Percentiles rank a stretch among this genome's conserved stretches.
phyloP scores from a whole-genome alignment of 2,113 vertebrate genomes.

The Petrocephalus microphthalmus region DNA sequence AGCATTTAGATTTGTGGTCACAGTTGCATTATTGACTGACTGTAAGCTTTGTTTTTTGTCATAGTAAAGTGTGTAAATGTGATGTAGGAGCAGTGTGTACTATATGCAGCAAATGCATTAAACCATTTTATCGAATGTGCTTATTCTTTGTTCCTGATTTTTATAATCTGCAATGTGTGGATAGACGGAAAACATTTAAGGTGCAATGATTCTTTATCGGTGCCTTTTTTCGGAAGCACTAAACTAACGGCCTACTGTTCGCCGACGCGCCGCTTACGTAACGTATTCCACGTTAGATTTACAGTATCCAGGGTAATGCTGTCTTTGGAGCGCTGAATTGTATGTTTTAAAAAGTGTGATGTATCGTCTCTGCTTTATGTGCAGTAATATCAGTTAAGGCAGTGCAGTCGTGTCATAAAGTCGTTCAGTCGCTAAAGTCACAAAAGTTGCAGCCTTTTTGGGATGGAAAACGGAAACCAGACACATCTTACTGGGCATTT shows the following conservation, averaged over 20 bases:
- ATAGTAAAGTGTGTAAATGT: conserved; percentile 1
- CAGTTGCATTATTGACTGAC: background rate
- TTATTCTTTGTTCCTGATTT: background rate
- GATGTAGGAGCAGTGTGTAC: background rate
- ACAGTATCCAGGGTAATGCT: conserved; percentile 23
- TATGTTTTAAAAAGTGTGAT: background rate
- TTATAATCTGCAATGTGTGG: background rate
- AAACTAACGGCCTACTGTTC: background rate
- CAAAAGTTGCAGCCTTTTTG: background rate
- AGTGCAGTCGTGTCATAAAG: background rate
- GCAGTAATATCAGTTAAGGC: background rate
- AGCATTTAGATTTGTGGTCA: background rate
- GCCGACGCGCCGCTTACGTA: background rate
- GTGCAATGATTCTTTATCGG: conserved; percentile 34
- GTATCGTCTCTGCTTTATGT: background rate
- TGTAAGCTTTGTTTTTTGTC: conserved; percentile 1
- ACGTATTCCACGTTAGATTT: conserved; percentile 2
- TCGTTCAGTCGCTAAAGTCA: background rate
- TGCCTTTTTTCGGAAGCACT: conserved; percentile 28
- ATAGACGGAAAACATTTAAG: conserved; percentile 19
- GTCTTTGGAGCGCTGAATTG: background rate
- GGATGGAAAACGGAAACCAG: background rate
- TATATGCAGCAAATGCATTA: background rate
- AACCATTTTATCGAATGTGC: background rate
- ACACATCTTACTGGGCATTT: background rate